These are phyloP conservation scores for Mustela erminea DNA, from an alignment of 2,797 vertebrate species.

Conservation along the genomic window DNA sequence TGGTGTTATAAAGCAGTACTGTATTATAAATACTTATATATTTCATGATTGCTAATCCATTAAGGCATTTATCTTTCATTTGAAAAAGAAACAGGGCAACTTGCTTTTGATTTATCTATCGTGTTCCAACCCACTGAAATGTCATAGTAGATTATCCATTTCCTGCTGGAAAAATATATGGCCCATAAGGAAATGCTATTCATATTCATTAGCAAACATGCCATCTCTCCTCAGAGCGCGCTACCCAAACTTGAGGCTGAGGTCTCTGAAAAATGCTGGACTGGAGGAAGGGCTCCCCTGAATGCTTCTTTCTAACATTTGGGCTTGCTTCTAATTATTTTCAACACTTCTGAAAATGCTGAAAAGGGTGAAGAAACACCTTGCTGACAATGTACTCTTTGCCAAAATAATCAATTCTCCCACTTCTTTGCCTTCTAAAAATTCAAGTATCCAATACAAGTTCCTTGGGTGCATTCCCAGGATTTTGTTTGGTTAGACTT, in stretches of 20 bases:
- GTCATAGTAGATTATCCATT: conserved; percentile 73
- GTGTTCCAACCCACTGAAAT: conserved; percentile 77
- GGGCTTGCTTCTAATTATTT: conserved; percentile 71
- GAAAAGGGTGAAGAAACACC: conserved; percentile 73
- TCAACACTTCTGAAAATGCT: conserved; percentile 56
- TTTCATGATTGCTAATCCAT: conserved; percentile 81
- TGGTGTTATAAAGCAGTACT: conserved; percentile 78
- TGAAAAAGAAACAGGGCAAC: conserved; percentile 71
- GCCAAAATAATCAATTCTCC: conserved; percentile 78
- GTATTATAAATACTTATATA: conserved; percentile 82
- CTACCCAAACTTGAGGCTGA: conserved; percentile 23
- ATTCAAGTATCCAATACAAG: conserved; percentile 68
- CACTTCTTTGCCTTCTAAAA: conserved; percentile 66
- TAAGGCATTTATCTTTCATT: conserved; percentile 74
- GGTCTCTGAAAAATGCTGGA: conserved; percentile 60
- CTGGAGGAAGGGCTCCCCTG: conserved; percentile 19
- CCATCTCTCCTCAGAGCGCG: conserved; percentile 45
- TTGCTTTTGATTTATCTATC: conserved; percentile 77
- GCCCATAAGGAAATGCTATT: conserved; percentile 75
- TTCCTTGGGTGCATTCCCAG: conserved; percentile 73
- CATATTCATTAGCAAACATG: conserved; percentile 73
- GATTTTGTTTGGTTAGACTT: conserved; percentile 79
- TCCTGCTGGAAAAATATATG: conserved; percentile 77
- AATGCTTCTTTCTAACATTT: not conserved
- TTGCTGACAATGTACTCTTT: conserved; percentile 69